phyloP scores from a whole-genome alignment of 2,888 invertebrate species.

The Nymphalis urticae region DNA sequence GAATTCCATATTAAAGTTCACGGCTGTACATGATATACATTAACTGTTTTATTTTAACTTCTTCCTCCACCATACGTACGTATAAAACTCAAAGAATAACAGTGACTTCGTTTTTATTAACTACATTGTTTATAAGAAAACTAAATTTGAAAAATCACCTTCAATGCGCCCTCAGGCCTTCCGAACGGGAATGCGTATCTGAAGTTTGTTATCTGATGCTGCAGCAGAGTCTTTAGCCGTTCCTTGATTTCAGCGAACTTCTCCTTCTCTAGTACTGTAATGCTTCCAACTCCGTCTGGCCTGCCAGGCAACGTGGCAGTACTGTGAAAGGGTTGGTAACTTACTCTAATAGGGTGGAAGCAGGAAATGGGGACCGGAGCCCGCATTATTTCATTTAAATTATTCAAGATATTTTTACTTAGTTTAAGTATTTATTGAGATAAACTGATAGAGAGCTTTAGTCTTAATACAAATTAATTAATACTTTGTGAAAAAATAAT shows the following conservation, averaged over 20 bases:
- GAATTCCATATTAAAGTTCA: too few species aligned
- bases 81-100: too few species aligned
- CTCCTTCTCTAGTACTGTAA: constrained; percentile 98
- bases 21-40: too few species aligned
- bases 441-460: too few species aligned
- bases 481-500: background rate
- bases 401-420: too few species aligned
- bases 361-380: constrained; percentile 58
- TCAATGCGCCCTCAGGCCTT: constrained; percentile 98
- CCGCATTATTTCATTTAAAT: constrained; percentile 4
- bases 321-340: constrained; percentile 79
- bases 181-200: constrained; percentile 99
- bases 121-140: too few species aligned
- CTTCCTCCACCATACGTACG: too few species aligned
- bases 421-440: too few species aligned
- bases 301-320: constrained; percentile 84
- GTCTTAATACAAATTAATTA: too few species aligned
- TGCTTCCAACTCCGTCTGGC: constrained; percentile 99
- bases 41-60: too few species aligned
- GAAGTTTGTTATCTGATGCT: constrained; percentile 99
- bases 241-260: constrained; percentile 99
- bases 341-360: constrained; percentile 79
- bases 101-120: too few species aligned
- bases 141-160: constrained; percentile 63
- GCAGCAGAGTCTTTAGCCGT: constrained; percentile 93